Evolutionary conservation across 2,888 invertebrate genomes (phyloP).

Genomic region (Lymantria monacha): DNA sequence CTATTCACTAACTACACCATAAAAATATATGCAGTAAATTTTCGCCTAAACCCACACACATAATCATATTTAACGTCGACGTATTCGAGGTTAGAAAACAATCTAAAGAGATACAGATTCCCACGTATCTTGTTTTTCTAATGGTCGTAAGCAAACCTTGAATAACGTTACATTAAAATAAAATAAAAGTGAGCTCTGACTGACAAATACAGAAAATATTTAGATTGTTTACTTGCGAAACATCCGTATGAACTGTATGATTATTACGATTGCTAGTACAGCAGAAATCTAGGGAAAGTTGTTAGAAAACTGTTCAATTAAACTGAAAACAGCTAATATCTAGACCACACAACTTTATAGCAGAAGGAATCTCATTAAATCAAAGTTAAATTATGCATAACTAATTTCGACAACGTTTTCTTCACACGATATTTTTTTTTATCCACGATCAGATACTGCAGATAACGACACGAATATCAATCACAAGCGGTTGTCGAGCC

Average conservation of each 20-base stretch:
- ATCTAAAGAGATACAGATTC: not conserved
- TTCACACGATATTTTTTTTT: constrained; percentile 8
- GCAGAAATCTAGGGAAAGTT: constrained; percentile 1
- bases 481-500: constrained; percentile 50
- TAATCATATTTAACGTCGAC: constrained; percentile 6
- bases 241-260: constrained; percentile 43
- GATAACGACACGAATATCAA: constrained; percentile 63
- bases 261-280: constrained; percentile 13
- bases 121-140: constrained; percentile 19
- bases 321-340: constrained; percentile 14
- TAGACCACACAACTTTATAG: not conserved
- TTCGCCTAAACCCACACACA: constrained; percentile 1
- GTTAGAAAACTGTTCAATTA: constrained; percentile 21
- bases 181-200: constrained; percentile 43
- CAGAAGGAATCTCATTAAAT: too few relatives aligned
- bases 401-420: not conserved
- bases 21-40: not conserved
- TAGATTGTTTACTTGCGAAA: constrained; percentile 46
- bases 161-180: constrained; percentile 25
- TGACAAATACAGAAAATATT: constrained; percentile 18
- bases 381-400: too few relatives aligned
- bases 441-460: constrained; percentile 61
- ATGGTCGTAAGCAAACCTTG: constrained; percentile 14
- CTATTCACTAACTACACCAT: not conserved
- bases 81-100: constrained; percentile 2